A percentile compares a stretch with the other conserved stretches of the same genome.
Evolutionary conservation across 2,797 vertebrate species (phyloP).

Genomic region (Antrozous pallidus): DNA sequence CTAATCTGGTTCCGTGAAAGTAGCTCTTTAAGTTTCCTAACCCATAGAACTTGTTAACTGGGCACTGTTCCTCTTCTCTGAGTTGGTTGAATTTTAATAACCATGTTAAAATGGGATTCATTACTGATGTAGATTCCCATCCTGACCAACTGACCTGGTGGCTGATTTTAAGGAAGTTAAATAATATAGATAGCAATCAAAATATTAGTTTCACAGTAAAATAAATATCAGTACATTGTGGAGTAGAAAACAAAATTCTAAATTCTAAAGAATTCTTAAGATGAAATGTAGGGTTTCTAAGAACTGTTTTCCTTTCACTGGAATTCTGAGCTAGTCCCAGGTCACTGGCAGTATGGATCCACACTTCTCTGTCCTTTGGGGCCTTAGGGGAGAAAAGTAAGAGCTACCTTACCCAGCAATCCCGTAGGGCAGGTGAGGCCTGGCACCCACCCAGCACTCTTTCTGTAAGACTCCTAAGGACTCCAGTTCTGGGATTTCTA

Average conservation of each 20-base stretch:
- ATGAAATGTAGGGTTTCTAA: not conserved
- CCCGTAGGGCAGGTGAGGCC: not conserved
- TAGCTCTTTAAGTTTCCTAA: not conserved
- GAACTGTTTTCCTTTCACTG: not conserved
- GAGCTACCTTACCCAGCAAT: not conserved
- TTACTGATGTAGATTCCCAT: not conserved
- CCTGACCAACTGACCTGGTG: not conserved
- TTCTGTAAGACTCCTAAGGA: not conserved
- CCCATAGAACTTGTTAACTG: not conserved
- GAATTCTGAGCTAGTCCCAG: not conserved
- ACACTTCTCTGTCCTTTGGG: not conserved
- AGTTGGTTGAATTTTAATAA: not conserved
- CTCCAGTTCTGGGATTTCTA: not conserved
- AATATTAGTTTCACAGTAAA: constrained; percentile 32
- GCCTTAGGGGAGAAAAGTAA: not conserved
- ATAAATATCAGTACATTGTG: not conserved
- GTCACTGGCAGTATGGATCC: too few relatives aligned
- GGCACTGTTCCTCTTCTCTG: not conserved
- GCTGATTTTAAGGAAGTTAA: not conserved
- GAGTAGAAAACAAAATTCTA: constrained; percentile 12
- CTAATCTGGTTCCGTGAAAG: not conserved
- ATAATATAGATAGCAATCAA: not conserved
- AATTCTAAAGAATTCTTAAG: not conserved
- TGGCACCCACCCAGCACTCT: not conserved
- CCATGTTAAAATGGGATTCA: not conserved